phyloP scores from a whole-genome alignment of 2,797 vertebrate genomes.

The Scolopax rusticola region DNA sequence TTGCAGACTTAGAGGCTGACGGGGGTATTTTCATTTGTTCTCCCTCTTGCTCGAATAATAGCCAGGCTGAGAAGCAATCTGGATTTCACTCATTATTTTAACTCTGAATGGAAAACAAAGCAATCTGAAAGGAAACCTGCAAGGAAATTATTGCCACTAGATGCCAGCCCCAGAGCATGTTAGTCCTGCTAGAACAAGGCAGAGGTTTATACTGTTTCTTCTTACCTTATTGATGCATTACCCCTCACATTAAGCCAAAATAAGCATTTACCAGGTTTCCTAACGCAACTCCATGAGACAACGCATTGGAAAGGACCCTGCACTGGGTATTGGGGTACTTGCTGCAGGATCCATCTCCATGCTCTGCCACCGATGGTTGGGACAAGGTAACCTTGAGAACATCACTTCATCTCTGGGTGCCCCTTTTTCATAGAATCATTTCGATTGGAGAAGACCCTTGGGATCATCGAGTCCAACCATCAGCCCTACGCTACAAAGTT shows the following conservation, averaged over 20 bases:
- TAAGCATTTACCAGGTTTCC: not conserved
- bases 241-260: not conserved
- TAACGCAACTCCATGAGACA: not conserved
- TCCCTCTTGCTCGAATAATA: not conserved
- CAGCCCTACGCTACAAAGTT: too few relatives aligned
- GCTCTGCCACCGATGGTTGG: not conserved
- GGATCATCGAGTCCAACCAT: too few relatives aligned
- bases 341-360: not conserved
- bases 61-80: not conserved
- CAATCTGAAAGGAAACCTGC: not conserved
- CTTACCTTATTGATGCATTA: not conserved
- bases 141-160: not conserved
- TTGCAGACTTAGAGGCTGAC: slow-evolving; percentile 11
- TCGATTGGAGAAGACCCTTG: too few relatives aligned
- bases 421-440: too few relatives aligned
- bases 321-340: not conserved
- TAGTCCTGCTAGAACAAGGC: not conserved
- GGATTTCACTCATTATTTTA: not conserved
- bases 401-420: not conserved
- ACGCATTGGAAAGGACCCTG: not conserved
- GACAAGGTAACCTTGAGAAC: not conserved
- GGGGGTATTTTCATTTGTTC: slow-evolving; percentile 13
- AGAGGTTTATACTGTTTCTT: not conserved
- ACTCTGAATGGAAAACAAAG: slow-evolving; percentile 1
- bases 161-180: not conserved